Base-by-base conservation (phyloP, 2,888 invertebrate genomes). In the Meteorus colon region DNA sequence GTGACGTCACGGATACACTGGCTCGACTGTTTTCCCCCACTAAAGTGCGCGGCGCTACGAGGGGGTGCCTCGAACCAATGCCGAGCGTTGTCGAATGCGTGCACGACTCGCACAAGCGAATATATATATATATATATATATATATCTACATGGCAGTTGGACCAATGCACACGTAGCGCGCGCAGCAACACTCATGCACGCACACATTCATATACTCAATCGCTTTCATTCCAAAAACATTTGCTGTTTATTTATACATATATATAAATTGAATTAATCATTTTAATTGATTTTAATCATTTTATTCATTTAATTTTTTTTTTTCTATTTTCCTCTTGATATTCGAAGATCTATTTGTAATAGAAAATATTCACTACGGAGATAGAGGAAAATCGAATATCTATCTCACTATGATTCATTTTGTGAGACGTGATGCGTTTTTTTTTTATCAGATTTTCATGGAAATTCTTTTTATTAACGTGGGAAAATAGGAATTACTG, bases 1-100 rank as follows among this genome's bases (percentile, higher is more conserved):
- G 90, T 92, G 92, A 92, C 92, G 92, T 92, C 92, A 92, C 91
- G 94, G 84, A 86, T 87, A 87, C 87, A 87, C 89, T 87, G 85
- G 71, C 82, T 82, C 55, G 37, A 66, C 59, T 14, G 59, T 59
- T 24, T 31, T 77, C 81, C 85, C 86, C 86, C 86, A 83, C 87
- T 81, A 81, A 70, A 19, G 31, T 74, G 73, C 71, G 48, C 69
- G 41, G 4, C 81, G 85, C 85, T 83, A 69, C 51, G 34, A 12
- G 14, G 14, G 79, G 82, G 84, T 82, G 73, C 65, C 66, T 76
- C 79, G 77, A 77, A 80, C 75, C 72, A 73, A 10, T 19, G 19
- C 19, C 55, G 55, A 55, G 48, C 51, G 41, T 63, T 65, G 48
- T 62, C 63, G 62, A 68, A 69, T 55, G n/a, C 31, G 12, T 12